Evolutionary conservation across 2,797 vertebrate species (phyloP), one percentile per base, ranked within the genome.

Genomic region (Ambastaia sidthimunki): DNA sequence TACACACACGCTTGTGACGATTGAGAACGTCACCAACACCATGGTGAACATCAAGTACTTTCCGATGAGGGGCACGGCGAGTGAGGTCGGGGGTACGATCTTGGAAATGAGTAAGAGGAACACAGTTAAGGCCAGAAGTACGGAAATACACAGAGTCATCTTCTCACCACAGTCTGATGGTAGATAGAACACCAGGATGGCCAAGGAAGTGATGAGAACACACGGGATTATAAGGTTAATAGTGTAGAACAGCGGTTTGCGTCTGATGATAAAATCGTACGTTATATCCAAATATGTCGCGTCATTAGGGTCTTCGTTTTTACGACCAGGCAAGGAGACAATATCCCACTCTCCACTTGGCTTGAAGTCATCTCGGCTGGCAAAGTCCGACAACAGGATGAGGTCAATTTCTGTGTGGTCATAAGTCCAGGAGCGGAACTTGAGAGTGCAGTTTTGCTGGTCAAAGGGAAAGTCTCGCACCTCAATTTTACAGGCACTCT

Each of bases 401-500:
- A 95, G 90, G 76, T 95, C 94, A 0, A 94, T 95, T 85, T 95
- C 94, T 0, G 94, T 94, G 91, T 93, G 92, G 88, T 95, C 94
- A 1, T 94, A 95, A 0, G 94, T 95, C 94, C 94, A 94, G 0
- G 94, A 95, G 74, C 94, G 93, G 83, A 95, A 95, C 85, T 94
- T 94, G 41, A 95, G 92, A 0, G 94, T 94, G 85, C 94, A 95
- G 90, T 95, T 95, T 89, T 95, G 94, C 88, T 95, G 94, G 90
- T 95, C 94, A n/a, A 95, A 95, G 12, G 94, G 94, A 70, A 95
- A 94, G 85, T 94, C 91, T 0, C 93, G 93, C n/a, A 95, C 94
- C 82, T 95, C 93, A 0, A 95, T 95, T 88, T 94, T 94, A 85
- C 94, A 95, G 62, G 94, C 94, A 0, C 94, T 94, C 81, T 94